Evolutionary conservation across 2,888 invertebrate genomes (phyloP).

Genomic region (Trichopria drosophilae): DNA sequence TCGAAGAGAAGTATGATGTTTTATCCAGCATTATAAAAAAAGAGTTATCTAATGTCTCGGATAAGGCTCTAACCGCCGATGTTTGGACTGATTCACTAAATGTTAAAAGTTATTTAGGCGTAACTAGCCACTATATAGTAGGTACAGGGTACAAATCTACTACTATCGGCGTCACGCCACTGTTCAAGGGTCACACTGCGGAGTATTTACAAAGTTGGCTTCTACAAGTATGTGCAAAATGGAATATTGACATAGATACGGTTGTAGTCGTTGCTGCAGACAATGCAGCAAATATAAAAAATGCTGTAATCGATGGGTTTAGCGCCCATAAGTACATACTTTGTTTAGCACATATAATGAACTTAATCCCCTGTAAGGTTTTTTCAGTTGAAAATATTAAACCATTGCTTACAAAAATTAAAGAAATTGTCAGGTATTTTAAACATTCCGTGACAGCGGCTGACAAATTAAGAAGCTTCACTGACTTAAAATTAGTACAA

Average conservation of each 20-base stretch:
- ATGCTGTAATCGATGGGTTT: conserved; percentile 32
- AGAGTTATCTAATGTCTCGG: conserved; percentile 13
- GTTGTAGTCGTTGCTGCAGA: conserved; percentile 34
- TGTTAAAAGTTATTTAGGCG: conserved; percentile 16
- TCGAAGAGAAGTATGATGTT: conserved; percentile 22
- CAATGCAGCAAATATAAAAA: conserved; percentile 36
- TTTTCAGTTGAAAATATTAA: conserved; percentile 10
- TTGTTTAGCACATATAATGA: conserved; percentile 35
- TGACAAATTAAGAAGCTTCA: conserved; percentile 26
- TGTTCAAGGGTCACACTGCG: conserved; percentile 32
- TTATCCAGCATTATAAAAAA: conserved; percentile 23
- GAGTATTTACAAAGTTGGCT: conserved; percentile 31
- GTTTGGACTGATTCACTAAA: conserved; percentile 30
- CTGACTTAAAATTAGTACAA: conserved; percentile 31
- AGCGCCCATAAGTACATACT: conserved; percentile 26
- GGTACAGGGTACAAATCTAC: conserved; percentile 18
- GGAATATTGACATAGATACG: conserved; percentile 32
- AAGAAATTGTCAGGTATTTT: conserved; percentile 36
- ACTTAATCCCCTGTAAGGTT: conserved; percentile 27
- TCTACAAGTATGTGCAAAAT: conserved; percentile 24
- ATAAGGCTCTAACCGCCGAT: conserved; percentile 29
- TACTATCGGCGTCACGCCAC: conserved; percentile 30
- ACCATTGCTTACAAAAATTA: conserved; percentile 17
- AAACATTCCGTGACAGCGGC: conserved; percentile 31
- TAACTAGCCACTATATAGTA: conserved; percentile 12